Conservation (phyloP, 2,113 vertebrate species). For the Panurus biarmicus region DNA sequence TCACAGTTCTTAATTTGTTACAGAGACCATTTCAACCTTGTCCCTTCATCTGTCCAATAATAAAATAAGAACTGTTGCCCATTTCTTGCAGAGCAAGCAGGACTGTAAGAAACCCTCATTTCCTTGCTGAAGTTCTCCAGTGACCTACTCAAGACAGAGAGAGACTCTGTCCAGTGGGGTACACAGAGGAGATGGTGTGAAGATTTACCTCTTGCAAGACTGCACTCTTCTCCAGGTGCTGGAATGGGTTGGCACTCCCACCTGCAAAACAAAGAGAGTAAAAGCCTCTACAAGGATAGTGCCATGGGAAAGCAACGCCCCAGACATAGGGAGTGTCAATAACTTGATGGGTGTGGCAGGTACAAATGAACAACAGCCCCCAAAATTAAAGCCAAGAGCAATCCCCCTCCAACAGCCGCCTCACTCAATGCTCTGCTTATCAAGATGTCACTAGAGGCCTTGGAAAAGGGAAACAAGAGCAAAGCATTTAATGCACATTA, state of each 20-base stretch:
- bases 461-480: not conserved
- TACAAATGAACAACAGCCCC: not conserved
- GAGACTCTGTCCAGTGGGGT: not conserved
- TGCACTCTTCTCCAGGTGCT: slow-evolving; percentile 79
- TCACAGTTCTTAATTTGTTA: not conserved
- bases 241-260: slow-evolving; percentile 77
- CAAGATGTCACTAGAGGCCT: not conserved
- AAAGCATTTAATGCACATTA: not conserved
- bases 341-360: not conserved
- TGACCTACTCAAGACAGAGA: not conserved
- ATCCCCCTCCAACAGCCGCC: not conserved
- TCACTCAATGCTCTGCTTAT: not conserved
- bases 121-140: not conserved
- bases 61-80: not conserved
- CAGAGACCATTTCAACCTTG: not conserved
- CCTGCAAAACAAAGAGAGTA: slow-evolving; percentile 49
- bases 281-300: not conserved
- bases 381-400: not conserved
- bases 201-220: slow-evolving; percentile 79
- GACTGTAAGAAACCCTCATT: not conserved
- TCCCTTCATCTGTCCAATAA: not conserved
- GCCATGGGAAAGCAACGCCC: not conserved
- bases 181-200: not conserved
- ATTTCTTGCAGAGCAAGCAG: not conserved
- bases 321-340: rapidly evolving